Evolutionary conservation across 1,140 invertebrate species (phyloP).

Genomic region (Lordiphosa stackelbergi): DNA sequence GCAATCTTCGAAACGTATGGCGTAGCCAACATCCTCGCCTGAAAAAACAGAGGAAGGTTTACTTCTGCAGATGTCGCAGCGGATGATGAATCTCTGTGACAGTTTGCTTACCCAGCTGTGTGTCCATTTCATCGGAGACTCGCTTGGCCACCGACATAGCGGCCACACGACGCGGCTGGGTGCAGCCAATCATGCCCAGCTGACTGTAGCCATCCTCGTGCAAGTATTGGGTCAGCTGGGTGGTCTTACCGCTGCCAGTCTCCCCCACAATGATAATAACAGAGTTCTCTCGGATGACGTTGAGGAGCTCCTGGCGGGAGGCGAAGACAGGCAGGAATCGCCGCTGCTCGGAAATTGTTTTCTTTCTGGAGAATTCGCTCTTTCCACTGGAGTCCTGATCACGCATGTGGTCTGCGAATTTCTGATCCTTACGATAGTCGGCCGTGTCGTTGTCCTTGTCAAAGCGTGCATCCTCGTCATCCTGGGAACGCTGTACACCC

Average conservation of each 20-base stretch:
- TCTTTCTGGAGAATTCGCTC: conserved; percentile 93
- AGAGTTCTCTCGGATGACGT: conserved; percentile 95
- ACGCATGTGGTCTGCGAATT: conserved; percentile 97
- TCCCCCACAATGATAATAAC: conserved; percentile 98
- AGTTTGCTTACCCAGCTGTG: conserved; percentile 83
- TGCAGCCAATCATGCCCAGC: conserved; percentile 97
- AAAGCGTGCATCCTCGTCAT: conserved; percentile 83
- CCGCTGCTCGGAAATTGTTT: conserved; percentile 91
- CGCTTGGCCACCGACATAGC: conserved; percentile 99
- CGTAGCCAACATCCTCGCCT: conserved; percentile 96
- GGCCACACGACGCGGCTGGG: conserved; percentile 94
- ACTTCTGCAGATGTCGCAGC: neutral
- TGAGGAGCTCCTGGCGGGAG: conserved; percentile 93
- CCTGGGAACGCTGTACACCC: conserved; percentile 92
- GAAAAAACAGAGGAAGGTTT: conserved; percentile 1
- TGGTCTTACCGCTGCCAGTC: conserved; percentile 98
- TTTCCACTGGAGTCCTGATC: conserved; percentile 82
- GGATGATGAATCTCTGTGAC: neutral
- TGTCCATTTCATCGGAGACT: conserved; percentile 98
- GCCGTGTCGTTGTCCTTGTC: conserved; percentile 81
- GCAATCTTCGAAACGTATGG: conserved; percentile 99
- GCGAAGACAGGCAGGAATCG: conserved; percentile 97
- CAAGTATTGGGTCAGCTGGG: conserved; percentile 97
- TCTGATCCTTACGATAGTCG: conserved; percentile 92
- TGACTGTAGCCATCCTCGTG: conserved; percentile 98